Conservation (phyloP, 2,113 vertebrate species). For the Fregetta grallaria region DNA sequence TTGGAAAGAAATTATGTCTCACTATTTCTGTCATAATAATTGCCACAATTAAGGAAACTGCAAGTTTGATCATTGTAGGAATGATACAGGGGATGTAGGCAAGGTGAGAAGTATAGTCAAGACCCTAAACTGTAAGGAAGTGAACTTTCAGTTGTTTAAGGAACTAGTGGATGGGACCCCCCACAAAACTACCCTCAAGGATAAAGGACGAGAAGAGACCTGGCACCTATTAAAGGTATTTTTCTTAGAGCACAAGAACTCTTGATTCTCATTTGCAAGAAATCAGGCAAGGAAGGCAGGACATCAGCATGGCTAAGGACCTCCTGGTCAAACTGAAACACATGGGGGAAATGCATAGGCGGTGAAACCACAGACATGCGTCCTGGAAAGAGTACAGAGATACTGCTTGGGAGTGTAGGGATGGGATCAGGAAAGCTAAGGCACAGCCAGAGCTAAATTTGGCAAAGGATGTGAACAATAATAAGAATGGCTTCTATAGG, state of each 20-base stretch:
- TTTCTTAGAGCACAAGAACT: background rate
- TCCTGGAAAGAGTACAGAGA: background rate
- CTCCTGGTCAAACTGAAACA: background rate
- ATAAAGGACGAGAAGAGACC: background rate
- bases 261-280: background rate
- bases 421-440: background rate
- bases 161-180: background rate
- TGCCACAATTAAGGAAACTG: background rate
- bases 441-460: background rate
- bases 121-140: background rate
- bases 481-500: background rate
- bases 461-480: background rate
- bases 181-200: background rate
- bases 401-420: background rate
- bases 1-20: background rate
- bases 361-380: background rate
- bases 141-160: background rate
- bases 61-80: background rate
- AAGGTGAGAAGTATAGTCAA: fast-evolving
- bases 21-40: background rate
- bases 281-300: background rate
- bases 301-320: background rate
- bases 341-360: background rate
- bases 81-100: background rate
- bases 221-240: background rate